Evolutionary conservation across 1,140 invertebrate species (phyloP).

Genomic region (Chionoecetes opilio): DNA sequence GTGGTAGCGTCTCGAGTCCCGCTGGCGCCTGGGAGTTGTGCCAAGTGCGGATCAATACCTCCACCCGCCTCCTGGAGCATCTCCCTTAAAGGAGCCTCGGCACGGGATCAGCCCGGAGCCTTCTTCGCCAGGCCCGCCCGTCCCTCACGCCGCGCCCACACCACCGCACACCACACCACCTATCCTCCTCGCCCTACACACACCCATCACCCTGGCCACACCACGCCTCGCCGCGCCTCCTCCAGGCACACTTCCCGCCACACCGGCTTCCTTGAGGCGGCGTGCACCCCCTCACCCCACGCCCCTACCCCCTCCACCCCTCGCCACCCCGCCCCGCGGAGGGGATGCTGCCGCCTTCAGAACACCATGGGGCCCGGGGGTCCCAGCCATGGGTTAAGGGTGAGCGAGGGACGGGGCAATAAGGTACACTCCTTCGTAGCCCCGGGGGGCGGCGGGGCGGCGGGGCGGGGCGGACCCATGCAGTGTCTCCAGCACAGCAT

Average conservation of each 20-base stretch:
- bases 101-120: neutral
- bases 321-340: neutral
- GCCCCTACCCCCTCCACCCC: neutral
- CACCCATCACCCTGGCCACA: neutral
- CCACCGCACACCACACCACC: neutral
- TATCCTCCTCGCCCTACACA: too few species aligned
- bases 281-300: neutral
- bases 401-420: too few species aligned
- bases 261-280: constrained; percentile 3
- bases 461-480: neutral
- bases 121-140: neutral
- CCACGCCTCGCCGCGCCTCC: neutral
- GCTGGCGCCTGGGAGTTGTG: constrained; percentile 22
- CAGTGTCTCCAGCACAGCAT: neutral
- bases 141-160: neutral
- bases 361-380: too few species aligned
- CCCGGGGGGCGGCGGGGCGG: neutral
- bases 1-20: neutral
- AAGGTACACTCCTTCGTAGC: neutral
- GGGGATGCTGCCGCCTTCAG: too few species aligned
- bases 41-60: constrained; percentile 27
- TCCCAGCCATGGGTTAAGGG: too few species aligned
- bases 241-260: neutral
- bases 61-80: constrained; percentile 1
- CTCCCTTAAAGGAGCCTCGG: constrained; percentile 23